phyloP scores from a whole-genome alignment of 2,888 invertebrate genomes.

The Fragum sueziense region DNA sequence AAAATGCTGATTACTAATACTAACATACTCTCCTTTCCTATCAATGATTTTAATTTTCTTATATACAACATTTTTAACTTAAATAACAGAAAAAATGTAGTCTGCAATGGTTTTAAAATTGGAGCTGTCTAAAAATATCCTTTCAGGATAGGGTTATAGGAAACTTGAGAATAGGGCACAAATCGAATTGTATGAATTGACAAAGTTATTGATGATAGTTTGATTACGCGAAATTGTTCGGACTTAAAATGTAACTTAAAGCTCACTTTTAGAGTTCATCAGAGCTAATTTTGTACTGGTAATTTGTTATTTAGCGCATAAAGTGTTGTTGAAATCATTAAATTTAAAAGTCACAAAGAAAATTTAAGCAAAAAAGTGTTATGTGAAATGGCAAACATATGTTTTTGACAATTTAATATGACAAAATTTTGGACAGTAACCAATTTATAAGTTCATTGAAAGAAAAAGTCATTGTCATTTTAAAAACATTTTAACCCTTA shows the following conservation, averaged over 20 bases:
- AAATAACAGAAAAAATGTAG: no score
- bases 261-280: no score
- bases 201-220: neutral
- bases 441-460: no score
- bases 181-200: neutral
- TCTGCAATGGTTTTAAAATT: no score
- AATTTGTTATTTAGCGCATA: neutral
- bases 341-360: neutral
- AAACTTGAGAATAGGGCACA: neutral
- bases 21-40: no score
- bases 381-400: conserved; percentile 9
- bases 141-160: neutral
- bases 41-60: no score
- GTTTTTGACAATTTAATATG: conserved; percentile 3
- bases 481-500: no score
- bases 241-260: neutral
- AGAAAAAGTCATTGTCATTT: no score
- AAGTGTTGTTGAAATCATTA: conserved; percentile 4
- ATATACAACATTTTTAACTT: no score
- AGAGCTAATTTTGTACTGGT: no score
- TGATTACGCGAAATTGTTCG: conserved; percentile 2
- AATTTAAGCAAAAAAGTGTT: neutral
- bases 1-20: no score
- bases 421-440: conserved; percentile 7
- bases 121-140: no score